Percentiles rank a stretch among this genome's conserved stretches.
phyloP scores from a whole-genome alignment of 2,797 vertebrate species.

The Molossus molossus region DNA sequence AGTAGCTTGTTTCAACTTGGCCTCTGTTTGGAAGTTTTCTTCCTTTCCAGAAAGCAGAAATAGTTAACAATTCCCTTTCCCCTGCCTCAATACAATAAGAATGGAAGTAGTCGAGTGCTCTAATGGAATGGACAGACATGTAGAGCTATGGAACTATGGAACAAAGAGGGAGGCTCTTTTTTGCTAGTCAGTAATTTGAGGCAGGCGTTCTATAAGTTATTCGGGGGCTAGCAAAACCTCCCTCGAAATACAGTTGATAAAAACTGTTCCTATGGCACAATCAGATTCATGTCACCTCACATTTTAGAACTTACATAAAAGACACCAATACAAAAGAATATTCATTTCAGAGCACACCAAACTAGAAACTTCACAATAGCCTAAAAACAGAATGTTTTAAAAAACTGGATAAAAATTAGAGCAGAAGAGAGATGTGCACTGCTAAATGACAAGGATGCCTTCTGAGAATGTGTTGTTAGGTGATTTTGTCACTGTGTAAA shows the following conservation, averaged over 20 bases:
- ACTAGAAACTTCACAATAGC: neutral
- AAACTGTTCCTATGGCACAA: neutral
- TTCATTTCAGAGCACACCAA: neutral
- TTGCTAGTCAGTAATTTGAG: neutral
- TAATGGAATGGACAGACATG: neutral
- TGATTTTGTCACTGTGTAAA: neutral
- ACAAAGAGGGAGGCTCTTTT: neutral
- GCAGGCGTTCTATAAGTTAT: neutral
- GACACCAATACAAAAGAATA: neutral
- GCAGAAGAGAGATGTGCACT: neutral
- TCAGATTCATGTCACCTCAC: neutral
- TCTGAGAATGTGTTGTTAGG: neutral
- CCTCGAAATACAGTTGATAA: constrained; percentile 2
- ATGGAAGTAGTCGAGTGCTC: neutral
- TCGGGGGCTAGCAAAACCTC: neutral
- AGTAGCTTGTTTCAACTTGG: neutral
- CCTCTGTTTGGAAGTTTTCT: constrained; percentile 15
- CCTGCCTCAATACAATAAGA: neutral
- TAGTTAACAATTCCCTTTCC: neutral
- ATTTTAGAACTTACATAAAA: neutral
- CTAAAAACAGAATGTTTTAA: neutral
- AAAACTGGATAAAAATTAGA: neutral
- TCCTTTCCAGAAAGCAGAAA: neutral
- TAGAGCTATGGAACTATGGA: neutral
- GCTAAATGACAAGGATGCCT: too few species aligned